phyloP scores from a whole-genome alignment of 2,113 vertebrate species.

The cattle (Bos taurus) region DNA sequence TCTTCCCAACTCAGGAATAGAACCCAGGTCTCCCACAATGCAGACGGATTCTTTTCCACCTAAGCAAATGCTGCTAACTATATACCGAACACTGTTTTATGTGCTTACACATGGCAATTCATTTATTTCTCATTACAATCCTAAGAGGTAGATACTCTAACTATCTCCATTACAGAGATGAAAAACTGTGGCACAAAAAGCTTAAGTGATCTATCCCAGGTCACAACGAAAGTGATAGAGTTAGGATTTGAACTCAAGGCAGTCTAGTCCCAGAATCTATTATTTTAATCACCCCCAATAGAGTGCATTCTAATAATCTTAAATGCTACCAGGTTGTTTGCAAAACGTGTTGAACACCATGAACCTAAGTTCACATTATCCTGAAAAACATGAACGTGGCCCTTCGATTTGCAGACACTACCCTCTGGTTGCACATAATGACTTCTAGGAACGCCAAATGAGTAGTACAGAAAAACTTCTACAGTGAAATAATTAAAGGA shows the following conservation, averaged over 20 bases:
- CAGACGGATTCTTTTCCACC: not conserved
- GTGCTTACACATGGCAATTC: not conserved
- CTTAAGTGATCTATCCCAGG: not conserved
- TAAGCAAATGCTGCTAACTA: not conserved
- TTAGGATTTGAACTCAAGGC: not conserved
- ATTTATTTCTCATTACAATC: not conserved
- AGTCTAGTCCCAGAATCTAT: not conserved
- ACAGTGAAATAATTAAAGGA: not conserved
- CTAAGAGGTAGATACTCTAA: not conserved
- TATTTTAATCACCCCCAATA: not conserved
- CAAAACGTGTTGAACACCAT: not conserved
- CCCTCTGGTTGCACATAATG: not conserved
- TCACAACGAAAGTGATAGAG: not conserved
- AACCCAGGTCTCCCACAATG: not conserved
- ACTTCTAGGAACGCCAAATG: not conserved
- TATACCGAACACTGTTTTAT: conserved; percentile 1
- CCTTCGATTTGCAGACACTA: not conserved
- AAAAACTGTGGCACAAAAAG: not conserved
- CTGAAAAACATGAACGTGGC: not conserved
- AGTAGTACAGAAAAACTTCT: not conserved
- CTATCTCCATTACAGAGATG: not conserved
- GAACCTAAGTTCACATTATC: not conserved
- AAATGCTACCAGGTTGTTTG: not conserved
- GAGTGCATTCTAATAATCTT: not conserved
- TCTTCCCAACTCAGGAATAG: not conserved